Evolutionary conservation across 2,888 invertebrate species (phyloP).

Genomic region (Colostygia pectinataria): DNA sequence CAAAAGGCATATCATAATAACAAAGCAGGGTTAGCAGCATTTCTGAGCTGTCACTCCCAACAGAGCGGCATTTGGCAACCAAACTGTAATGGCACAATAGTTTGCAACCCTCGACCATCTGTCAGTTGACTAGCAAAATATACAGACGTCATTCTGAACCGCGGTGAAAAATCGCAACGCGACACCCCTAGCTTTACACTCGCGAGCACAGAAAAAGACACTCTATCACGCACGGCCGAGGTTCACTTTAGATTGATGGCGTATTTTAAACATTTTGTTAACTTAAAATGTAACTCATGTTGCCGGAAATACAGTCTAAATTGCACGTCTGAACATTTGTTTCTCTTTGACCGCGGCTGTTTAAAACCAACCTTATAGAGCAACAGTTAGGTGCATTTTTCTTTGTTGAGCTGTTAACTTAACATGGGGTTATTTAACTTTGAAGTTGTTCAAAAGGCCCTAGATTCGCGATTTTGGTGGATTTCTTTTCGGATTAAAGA

Average conservation of each 20-base stretch:
- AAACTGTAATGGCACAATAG: slow-evolving; percentile 78
- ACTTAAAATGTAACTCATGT: slow-evolving; percentile 83
- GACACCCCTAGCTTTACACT: slow-evolving; percentile 62
- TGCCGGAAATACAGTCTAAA: slow-evolving; percentile 81
- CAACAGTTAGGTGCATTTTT: slow-evolving; percentile 45
- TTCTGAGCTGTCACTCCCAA: slow-evolving; percentile 73
- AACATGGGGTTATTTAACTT: slow-evolving; percentile 76
- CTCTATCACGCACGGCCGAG: slow-evolving; percentile 40
- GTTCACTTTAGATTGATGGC: slow-evolving; percentile 59
- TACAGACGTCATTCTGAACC: slow-evolving; percentile 76
- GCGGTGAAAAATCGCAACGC: slow-evolving; percentile 75
- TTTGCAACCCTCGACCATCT: slow-evolving; percentile 79
- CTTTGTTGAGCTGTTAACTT: slow-evolving; percentile 39
- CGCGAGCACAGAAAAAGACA: slow-evolving; percentile 27
- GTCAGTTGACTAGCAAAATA: slow-evolving; percentile 82
- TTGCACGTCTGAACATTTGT: slow-evolving; percentile 78
- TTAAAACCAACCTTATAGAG: slow-evolving; percentile 51
- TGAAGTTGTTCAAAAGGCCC: slow-evolving; percentile 82
- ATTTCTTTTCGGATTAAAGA: slow-evolving; percentile 82
- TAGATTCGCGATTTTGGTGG: slow-evolving; percentile 78
- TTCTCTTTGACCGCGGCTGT: slow-evolving; percentile 51
- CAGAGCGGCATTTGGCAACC: slow-evolving; percentile 65
- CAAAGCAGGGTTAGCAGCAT: slow-evolving; percentile 57
- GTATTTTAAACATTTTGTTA: slow-evolving; percentile 81
- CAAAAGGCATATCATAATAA: slow-evolving; percentile 29